A percentile compares a stretch with the other conserved stretches of the same genome.
phyloP scores from a whole-genome alignment of 2,888 invertebrate species.

The Chrysodeixis includens region DNA sequence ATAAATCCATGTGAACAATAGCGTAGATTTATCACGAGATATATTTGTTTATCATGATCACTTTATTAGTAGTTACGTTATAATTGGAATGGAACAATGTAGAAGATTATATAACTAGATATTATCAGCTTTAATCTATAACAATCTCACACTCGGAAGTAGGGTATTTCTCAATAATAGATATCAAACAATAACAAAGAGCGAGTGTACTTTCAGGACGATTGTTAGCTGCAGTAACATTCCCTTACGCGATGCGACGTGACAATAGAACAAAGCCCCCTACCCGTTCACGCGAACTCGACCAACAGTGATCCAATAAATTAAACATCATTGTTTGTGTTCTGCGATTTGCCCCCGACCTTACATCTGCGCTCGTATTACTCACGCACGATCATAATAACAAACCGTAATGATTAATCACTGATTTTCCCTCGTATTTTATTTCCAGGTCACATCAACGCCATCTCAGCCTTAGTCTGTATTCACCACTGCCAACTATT shows the following conservation, averaged over 20 bases:
- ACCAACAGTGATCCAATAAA: conserved; percentile 62
- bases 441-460: conserved; percentile 76
- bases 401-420: conserved; percentile 22
- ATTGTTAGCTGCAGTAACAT: conserved; percentile 57
- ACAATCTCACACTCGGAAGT: neutral
- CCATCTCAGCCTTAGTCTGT: conserved; percentile 76
- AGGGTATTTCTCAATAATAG: conserved; percentile 14
- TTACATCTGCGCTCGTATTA: conserved; percentile 60
- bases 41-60: too few relatives aligned
- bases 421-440: conserved; percentile 50
- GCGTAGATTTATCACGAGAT: too few relatives aligned
- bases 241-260: conserved; percentile 64
- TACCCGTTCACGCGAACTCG: conserved; percentile 67
- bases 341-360: conserved; percentile 67
- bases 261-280: conserved; percentile 82
- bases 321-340: conserved; percentile 79
- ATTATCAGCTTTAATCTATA: neutral
- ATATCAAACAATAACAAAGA: conserved; percentile 17
- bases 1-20: too few relatives aligned
- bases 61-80: too few relatives aligned
- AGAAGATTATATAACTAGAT: neutral
- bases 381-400: conserved; percentile 55
- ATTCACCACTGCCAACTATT: conserved; percentile 86
- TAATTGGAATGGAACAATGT: too few relatives aligned
- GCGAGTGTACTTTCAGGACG: conserved; percentile 27